Conservation (phyloP, 1,140 invertebrate genomes). For the Tigriopus japonicus region DNA sequence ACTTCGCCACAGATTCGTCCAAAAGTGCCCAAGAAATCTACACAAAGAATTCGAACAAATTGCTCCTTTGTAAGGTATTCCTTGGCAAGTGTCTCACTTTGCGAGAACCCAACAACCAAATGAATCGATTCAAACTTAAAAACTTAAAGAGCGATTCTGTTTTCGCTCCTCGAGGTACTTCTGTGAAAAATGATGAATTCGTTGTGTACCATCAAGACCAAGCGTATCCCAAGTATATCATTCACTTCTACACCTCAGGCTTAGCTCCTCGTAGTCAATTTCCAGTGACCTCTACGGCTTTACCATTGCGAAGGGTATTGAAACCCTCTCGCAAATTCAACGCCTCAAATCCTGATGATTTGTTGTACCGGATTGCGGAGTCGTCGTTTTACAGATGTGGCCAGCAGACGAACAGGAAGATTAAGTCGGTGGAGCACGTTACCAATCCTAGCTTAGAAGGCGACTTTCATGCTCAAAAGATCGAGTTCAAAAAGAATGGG, state of each 20-base stretch:
- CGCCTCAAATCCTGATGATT: not conserved
- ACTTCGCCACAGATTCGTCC: not conserved
- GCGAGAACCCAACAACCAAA: not conserved
- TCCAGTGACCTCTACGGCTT: too few relatives aligned
- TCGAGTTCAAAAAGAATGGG: not conserved
- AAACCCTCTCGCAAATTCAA: too few relatives aligned
- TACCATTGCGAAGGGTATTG: too few relatives aligned
- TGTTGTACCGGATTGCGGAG: not conserved
- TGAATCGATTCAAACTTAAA: not conserved
- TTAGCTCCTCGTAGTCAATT: too few relatives aligned
- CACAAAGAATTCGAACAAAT: not conserved
- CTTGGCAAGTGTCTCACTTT: not conserved
- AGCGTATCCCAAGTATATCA: not conserved
- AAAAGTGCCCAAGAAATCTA: constrained; percentile 2
- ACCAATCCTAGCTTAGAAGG: not conserved
- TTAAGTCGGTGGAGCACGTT: not conserved
- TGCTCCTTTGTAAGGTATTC: not conserved
- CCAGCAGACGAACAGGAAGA: not conserved
- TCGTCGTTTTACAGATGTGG: not conserved
- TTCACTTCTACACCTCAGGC: not conserved
- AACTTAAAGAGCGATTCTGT: not conserved
- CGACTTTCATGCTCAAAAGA: not conserved
- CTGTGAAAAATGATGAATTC: not conserved
- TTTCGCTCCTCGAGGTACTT: not conserved
- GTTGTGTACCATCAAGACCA: not conserved